A percentile compares a stretch with the other conserved stretches of the same genome.
These are phyloP conservation scores for Thunnus albacares DNA, from an alignment of 2,797 vertebrate genomes.

Conservation along the genomic window DNA sequence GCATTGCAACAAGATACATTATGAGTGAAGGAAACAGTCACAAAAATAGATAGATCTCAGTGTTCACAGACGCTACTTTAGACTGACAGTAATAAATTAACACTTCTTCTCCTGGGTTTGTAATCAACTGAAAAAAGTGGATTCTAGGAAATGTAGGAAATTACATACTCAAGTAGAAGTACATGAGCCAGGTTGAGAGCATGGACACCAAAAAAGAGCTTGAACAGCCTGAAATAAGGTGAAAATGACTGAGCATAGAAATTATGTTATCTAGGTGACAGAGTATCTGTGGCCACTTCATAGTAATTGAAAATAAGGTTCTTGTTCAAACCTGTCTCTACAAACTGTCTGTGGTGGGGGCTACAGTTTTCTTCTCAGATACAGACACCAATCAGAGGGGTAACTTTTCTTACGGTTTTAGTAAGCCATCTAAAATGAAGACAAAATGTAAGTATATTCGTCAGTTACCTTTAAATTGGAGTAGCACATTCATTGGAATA, in stretches of 20 bases:
- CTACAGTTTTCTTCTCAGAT: background rate
- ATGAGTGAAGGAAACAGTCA: background rate
- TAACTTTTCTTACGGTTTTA: no score
- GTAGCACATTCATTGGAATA: background rate
- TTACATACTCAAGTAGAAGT: background rate
- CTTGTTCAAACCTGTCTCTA: background rate
- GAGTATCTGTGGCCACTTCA: background rate
- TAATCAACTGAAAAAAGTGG: background rate
- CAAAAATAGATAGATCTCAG: conserved; percentile 2
- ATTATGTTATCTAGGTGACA: background rate
- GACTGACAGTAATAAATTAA: background rate
- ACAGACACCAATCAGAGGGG: background rate
- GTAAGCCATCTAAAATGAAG: no score
- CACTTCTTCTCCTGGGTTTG: no score
- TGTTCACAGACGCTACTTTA: background rate
- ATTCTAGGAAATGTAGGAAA: background rate
- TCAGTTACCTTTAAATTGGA: no score
- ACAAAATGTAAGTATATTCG: no score
- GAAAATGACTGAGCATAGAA: background rate
- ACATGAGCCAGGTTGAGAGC: background rate
- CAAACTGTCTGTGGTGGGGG: background rate
- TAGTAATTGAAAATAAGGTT: background rate
- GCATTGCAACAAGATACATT: conserved; percentile 8
- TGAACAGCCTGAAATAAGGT: background rate
- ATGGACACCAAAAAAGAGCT: background rate